Percentiles rank a stretch among this genome's conserved stretches.
phyloP scores from a whole-genome alignment of 2,113 vertebrate genomes.

The Takifugu flavidus region DNA sequence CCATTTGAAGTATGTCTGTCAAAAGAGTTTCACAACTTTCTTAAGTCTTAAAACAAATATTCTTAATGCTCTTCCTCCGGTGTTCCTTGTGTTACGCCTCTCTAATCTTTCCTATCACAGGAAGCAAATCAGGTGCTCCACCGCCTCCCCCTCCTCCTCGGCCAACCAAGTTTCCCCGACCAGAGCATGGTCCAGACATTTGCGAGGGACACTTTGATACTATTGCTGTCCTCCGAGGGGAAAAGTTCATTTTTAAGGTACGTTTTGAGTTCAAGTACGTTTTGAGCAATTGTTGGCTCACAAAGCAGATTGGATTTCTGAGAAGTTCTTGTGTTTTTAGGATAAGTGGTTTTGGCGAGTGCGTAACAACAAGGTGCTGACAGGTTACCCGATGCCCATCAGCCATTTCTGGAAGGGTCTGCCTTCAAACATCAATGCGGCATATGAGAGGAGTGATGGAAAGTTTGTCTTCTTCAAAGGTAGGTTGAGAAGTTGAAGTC shows the following conservation, averaged over 20 bases:
- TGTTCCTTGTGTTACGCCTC: not conserved
- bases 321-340: conserved; percentile 43
- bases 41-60: no score
- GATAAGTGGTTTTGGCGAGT: conserved; percentile 89
- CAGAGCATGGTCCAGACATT: conserved; percentile 77
- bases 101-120: conserved; percentile 34
- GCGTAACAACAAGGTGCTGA: conserved; percentile 82
- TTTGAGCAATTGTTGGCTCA: not conserved
- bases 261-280: not conserved
- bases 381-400: conserved; percentile 85
- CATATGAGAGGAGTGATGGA: conserved; percentile 85
- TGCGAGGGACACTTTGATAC: conserved; percentile 90
- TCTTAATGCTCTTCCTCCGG: not conserved
- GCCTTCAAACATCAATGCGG: conserved; percentile 82
- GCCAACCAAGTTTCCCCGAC: conserved; percentile 59
- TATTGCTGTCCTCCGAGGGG: conserved; percentile 84
- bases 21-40: no score
- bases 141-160: conserved; percentile 60
- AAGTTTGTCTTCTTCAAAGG: conserved; percentile 95
- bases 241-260: conserved; percentile 94
- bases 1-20: no score
- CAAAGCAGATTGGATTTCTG: not conserved
- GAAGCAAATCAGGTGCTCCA: conserved; percentile 61
- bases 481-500: conserved; percentile 39
- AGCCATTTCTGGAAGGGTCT: conserved; percentile 89